Evolutionary conservation across 1,140 invertebrate genomes (phyloP), one percentile per base, ranked within the genome.

Genomic region (Batillaria attramentaria): DNA sequence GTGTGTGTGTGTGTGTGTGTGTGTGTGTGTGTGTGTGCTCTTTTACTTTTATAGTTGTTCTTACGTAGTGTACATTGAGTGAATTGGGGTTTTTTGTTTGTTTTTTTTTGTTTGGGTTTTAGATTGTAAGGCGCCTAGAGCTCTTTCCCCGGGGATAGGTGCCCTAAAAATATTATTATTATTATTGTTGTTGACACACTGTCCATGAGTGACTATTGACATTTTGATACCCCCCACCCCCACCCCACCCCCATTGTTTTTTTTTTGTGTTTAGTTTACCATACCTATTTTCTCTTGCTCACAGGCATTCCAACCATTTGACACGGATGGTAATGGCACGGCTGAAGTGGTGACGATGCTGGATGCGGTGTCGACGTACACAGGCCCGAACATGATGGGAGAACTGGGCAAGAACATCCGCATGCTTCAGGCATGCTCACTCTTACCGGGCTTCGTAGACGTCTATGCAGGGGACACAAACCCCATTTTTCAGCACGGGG

Each of bases 371-470:
- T 84, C 84, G 28, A 84, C 84, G 10, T 84, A 83, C 35, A 86
- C 81, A 74, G 84, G 84, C 60, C 83, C 83, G 33, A 87, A 83
- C 70, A 80, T 85, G 28, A 79, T 87, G n/a, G 89, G 87, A 33
- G 90, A 91, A 77, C 83, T 90, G n/a, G 86, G 85, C 4, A 84
- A 88, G 54, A 87, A 86, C 62, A 88, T 90, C 60, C 75, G 88
- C n/a, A 90, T 87, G 80, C 81, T 90, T 10, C 89, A 91, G 81
- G 86, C 87, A 18, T 90, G 89, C 79, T 85, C 89, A 39, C 84
- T 90, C 8, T 87, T 86, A 18, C 89, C 88, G 54, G 90, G 89
- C 24, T 90, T 90, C 87, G 87, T 90, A 35, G 89, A 90, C 86
- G 88, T 90, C 3, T 90, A 88, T 81, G 84, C 85, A 31, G 87